These are phyloP conservation scores for Nymphicus hollandicus DNA, from an alignment of 2,113 vertebrate genomes.

Conservation along the genomic window DNA sequence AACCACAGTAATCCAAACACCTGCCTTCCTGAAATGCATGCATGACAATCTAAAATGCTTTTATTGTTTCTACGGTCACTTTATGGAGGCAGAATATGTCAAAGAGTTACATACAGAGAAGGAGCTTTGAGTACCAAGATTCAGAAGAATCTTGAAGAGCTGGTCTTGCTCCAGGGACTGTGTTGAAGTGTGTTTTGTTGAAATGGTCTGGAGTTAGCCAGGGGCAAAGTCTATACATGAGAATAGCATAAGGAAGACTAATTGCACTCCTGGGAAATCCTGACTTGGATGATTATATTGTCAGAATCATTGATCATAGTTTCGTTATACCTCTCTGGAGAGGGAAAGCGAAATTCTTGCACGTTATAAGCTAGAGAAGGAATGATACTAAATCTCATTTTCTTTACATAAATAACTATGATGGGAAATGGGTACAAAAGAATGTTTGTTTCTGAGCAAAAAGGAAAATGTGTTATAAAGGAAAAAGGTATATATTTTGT, in stretches of 20 bases:
- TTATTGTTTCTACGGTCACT: background rate
- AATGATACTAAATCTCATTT: background rate
- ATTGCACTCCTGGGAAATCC: background rate
- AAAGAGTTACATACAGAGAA: background rate
- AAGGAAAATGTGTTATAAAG: background rate
- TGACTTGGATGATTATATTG: background rate
- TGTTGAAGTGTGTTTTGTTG: background rate
- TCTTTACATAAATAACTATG: conserved; percentile 4
- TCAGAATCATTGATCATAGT: conserved; percentile 31
- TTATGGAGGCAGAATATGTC: background rate
- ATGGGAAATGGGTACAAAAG: background rate
- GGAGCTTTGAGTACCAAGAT: background rate
- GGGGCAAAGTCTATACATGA: background rate
- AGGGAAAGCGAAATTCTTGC: background rate
- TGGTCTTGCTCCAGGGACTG: background rate
- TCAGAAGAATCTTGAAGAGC: background rate
- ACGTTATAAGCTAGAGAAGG: background rate
- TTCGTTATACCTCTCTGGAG: background rate
- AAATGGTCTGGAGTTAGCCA: background rate
- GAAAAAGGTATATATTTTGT: background rate
- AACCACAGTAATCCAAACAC: background rate
- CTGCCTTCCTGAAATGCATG: background rate
- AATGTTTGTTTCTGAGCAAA: background rate
- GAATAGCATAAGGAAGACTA: background rate
- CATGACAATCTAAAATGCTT: background rate